Conservation (phyloP, 1,140 invertebrate species). For the Seison nebaliae region DNA sequence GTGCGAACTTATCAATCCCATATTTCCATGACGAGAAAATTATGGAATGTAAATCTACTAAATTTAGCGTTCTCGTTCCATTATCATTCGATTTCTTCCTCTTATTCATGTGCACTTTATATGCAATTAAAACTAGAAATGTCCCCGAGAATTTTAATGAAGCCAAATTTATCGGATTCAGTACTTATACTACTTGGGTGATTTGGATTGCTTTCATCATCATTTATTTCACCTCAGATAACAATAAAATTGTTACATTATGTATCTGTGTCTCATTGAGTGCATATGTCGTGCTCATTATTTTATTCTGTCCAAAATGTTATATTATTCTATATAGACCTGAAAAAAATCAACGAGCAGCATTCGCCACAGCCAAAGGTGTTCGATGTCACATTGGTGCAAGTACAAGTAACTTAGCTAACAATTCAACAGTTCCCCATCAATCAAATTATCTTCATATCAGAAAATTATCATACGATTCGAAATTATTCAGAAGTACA, state of each 20-base stretch:
- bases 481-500: too few species aligned
- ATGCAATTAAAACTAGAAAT: conserved; percentile 56
- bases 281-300: conserved; percentile 44
- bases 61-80: conserved; percentile 43
- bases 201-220: conserved; percentile 64
- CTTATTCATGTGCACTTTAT: conserved; percentile 48
- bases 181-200: conserved; percentile 60
- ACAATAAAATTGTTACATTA: conserved; percentile 41
- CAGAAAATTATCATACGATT: too few species aligned
- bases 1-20: not conserved
- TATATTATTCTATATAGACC: conserved; percentile 48
- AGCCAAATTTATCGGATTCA: conserved; percentile 35
- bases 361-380: conserved; percentile 43
- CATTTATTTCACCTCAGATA: conserved; percentile 50
- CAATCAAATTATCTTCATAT: too few species aligned
- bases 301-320: conserved; percentile 49
- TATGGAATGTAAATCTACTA: conserved; percentile 42
- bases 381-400: conserved; percentile 49
- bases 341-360: conserved; percentile 46
- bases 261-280: conserved; percentile 42
- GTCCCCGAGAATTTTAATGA: conserved; percentile 59
- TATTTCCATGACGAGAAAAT: conserved; percentile 28
- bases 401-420: not conserved
- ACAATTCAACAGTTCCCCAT: too few species aligned
- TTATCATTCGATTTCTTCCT: conserved; percentile 50